Conservation (phyloP, 1,140 invertebrate genomes). For the Triops cancriformis region DNA sequence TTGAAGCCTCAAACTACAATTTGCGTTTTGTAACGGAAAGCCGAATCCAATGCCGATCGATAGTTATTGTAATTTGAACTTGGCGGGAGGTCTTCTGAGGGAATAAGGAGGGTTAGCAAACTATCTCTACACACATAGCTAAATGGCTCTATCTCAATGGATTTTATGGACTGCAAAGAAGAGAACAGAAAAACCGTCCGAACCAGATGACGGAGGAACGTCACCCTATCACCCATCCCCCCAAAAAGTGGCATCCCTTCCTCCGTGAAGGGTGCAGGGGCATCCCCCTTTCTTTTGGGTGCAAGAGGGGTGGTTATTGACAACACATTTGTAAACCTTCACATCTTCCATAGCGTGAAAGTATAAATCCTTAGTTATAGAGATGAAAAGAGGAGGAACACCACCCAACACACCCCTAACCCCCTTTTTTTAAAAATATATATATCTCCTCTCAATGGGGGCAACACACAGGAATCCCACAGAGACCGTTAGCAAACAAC, state of each 20-base stretch:
- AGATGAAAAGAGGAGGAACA: background rate
- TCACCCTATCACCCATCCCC: background rate
- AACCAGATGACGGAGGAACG: background rate
- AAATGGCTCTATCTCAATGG: slow-evolving; percentile 4
- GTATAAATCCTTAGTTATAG: background rate
- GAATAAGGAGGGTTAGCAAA: background rate
- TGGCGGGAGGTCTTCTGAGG: background rate
- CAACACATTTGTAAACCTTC: background rate
- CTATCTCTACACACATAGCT: background rate
- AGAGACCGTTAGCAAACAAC: too few relatives aligned
- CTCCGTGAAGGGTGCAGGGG: background rate
- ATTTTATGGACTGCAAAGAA: slow-evolving; percentile 11
- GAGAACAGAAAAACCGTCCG: background rate
- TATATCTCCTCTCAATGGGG: too few relatives aligned
- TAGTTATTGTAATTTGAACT: slow-evolving; percentile 11
- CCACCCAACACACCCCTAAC: too few relatives aligned
- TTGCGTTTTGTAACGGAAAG: background rate
- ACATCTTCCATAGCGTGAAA: background rate
- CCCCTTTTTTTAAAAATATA: too few relatives aligned
- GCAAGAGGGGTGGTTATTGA: background rate
- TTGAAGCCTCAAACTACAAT: too few relatives aligned
- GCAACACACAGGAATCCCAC: too few relatives aligned
- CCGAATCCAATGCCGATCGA: background rate
- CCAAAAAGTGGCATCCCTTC: background rate
- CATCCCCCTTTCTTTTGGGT: background rate